These are phyloP conservation scores for Protonemura montana DNA, from an alignment of 2,888 invertebrate genomes.

Conservation along the genomic window DNA sequence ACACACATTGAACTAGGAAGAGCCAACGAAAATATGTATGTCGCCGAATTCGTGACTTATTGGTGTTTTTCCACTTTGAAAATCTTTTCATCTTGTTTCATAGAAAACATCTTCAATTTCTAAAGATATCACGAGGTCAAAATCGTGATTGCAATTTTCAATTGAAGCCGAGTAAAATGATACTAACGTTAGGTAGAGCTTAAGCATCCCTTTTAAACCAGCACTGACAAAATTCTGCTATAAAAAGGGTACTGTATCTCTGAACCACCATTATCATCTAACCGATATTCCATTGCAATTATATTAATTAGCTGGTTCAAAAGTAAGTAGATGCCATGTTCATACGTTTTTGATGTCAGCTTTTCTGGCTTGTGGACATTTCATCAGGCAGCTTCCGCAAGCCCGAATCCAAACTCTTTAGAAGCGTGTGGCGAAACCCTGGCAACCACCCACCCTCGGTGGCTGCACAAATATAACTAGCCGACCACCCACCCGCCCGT, in stretches of 20 bases:
- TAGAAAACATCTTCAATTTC: not conserved
- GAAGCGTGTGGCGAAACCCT: not conserved
- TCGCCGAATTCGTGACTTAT: not conserved
- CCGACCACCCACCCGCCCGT: not conserved
- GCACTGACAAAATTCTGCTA: no score
- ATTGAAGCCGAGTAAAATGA: not conserved
- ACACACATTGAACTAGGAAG: not conserved
- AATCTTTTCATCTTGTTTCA: not conserved
- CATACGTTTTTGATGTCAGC: not conserved
- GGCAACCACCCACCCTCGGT: not conserved
- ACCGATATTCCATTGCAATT: not conserved
- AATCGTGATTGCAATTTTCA: not conserved
- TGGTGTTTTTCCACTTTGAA: not conserved
- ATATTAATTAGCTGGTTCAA: not conserved
- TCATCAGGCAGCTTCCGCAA: not conserved
- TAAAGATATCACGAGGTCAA: not conserved
- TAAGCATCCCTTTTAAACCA: no score
- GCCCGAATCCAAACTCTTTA: not conserved
- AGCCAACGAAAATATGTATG: not conserved
- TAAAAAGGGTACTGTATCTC: not conserved
- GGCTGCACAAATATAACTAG: not conserved
- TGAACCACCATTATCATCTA: not conserved
- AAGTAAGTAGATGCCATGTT: not conserved
- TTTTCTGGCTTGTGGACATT: not conserved
- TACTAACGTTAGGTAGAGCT: not conserved